Percentiles rank a stretch among this genome's conserved stretches.
Conservation (phyloP, 2,797 vertebrate genomes). For the Phalanger gymnotis region DNA sequence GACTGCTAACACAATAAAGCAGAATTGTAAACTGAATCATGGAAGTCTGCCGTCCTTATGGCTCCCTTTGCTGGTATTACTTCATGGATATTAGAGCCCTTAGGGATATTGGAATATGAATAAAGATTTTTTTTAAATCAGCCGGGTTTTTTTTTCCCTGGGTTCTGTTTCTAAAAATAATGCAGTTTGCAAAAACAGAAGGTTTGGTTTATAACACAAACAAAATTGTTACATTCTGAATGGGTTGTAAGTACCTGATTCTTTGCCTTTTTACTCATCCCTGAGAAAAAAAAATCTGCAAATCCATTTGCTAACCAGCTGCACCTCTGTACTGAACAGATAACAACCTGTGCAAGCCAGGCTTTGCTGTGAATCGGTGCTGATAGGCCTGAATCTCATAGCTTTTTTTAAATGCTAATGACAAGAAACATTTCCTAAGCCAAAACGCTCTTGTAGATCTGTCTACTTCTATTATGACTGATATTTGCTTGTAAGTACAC, state of each 20-base stretch:
- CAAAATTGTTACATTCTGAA: constrained; percentile 93
- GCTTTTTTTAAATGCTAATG: constrained; percentile 99
- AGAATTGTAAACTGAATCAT: constrained; percentile 81
- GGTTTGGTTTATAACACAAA: constrained; percentile 94
- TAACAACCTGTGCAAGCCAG: constrained; percentile 99
- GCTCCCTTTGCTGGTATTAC: constrained; percentile 87
- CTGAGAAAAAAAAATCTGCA: constrained; percentile 99
- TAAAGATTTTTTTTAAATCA: constrained; percentile 93
- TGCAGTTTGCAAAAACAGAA: constrained; percentile 91
- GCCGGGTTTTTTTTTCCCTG: constrained; percentile 88
- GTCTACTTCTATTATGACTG: constrained; percentile 99
- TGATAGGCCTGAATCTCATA: constrained; percentile 99
- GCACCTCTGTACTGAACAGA: constrained; percentile 99
- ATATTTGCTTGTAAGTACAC: constrained; percentile 99
- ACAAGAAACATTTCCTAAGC: constrained; percentile 98
- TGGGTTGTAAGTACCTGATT: constrained; percentile 99
- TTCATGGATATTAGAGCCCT: constrained; percentile 91
- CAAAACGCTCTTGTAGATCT: constrained; percentile 99
- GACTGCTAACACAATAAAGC: constrained; percentile 85
- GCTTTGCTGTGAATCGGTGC: constrained; percentile 97
- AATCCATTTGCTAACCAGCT: constrained; percentile 99
- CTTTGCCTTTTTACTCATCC: constrained; percentile 97
- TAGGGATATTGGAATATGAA: constrained; percentile 96
- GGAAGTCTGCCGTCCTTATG: constrained; percentile 83
- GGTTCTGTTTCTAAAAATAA: constrained; percentile 96